Evolutionary conservation across 2,113 vertebrate genomes (phyloP), one percentile per base, ranked within the genome.

Genomic region (Paraplagusia blochii): DNA sequence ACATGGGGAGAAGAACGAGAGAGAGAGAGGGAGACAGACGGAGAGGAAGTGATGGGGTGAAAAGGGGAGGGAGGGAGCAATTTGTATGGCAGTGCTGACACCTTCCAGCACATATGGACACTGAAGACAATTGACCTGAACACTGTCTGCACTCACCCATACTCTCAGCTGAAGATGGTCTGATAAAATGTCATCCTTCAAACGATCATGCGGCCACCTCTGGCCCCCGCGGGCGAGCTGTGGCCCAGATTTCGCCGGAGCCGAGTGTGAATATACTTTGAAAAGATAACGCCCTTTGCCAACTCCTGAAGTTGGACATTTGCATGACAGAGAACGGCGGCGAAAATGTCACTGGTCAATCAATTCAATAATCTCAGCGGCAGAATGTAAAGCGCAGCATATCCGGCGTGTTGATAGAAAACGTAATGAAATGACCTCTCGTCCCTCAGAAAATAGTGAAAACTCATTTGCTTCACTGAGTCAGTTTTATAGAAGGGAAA

Each of bases 321-420:
- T 86, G 79, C 87, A 90, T 88, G 82, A 82, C 69, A 88, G 66
- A 61, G 53, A 77, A 80, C 68, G 73, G 74, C 66, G 63, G 80
- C 53, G 61, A 90, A n/a, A 90, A 91, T 90, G 87, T 84, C 85
- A 90, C 59, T 66, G 77, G 79, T 84, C 87, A 84, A 86, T 88
- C 84, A 88, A 71, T 76, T 84, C 69, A 40, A 81, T 75, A 81
- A 82, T 85, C 78, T 68, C 49, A 53, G 76, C 63, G 29, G 65
- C 44, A 50, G 77, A 84, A 84, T 83, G 74, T 80, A 77, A 87
- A 85, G 60, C 65, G 47, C 49, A 65, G 66, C 58, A 66, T 60
- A 78, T 46, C 68, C 77, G 53, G 10, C 49, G 50, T 72, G 80
- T 66, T 78, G 64, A 80, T 73, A 77, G 78, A 74, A 77, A 81